Percentiles rank a stretch among this genome's conserved stretches.
Evolutionary conservation across 2,113 vertebrate species (phyloP).

Genomic region (Echinops telfairi): DNA sequence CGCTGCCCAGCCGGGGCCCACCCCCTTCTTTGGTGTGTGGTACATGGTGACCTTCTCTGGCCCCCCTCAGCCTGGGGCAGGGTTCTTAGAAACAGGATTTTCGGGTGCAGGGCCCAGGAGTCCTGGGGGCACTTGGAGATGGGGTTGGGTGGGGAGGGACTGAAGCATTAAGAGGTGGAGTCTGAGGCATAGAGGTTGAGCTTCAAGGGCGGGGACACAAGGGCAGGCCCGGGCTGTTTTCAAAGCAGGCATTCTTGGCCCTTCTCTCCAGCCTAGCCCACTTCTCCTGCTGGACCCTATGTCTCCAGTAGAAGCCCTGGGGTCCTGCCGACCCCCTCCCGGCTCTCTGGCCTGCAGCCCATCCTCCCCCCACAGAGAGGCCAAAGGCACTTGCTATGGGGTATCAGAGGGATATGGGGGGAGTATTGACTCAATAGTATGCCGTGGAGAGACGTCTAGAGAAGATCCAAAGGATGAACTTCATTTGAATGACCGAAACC

Average conservation of each 20-base stretch:
- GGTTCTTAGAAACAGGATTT: slow-evolving; percentile 65
- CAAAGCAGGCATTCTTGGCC: slow-evolving; percentile 37
- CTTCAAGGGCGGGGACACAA: slow-evolving; percentile 51
- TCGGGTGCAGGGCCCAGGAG: slow-evolving; percentile 74
- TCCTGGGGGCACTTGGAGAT: slow-evolving; percentile 81
- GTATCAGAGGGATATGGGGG: too few relatives aligned
- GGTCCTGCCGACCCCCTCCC: slow-evolving; percentile 55
- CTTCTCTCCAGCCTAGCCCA: slow-evolving; percentile 57
- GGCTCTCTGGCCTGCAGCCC: slow-evolving; percentile 53
- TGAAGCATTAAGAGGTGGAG: slow-evolving; percentile 68
- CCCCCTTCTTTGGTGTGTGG: slow-evolving; percentile 84
- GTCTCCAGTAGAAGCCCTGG: slow-evolving; percentile 58
- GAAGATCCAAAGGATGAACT: too few relatives aligned
- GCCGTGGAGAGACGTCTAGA: too few relatives aligned
- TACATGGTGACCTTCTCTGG: slow-evolving; percentile 75
- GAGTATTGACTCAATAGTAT: too few relatives aligned
- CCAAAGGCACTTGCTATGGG: slow-evolving; percentile 63
- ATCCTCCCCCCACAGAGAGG: slow-evolving; percentile 76
- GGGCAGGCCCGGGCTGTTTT: slow-evolving; percentile 45
- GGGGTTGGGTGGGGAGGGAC: slow-evolving; percentile 10
- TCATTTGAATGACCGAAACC: too few relatives aligned
- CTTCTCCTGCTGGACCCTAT: slow-evolving; percentile 58
- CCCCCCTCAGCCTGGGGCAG: slow-evolving; percentile 55
- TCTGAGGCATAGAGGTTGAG: slow-evolving; percentile 73
- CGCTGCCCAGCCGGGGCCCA: slow-evolving; percentile 68